Evolutionary conservation across 2,888 invertebrate genomes (phyloP), one percentile per base, ranked within the genome.

Genomic region (Perdita meconis): DNA sequence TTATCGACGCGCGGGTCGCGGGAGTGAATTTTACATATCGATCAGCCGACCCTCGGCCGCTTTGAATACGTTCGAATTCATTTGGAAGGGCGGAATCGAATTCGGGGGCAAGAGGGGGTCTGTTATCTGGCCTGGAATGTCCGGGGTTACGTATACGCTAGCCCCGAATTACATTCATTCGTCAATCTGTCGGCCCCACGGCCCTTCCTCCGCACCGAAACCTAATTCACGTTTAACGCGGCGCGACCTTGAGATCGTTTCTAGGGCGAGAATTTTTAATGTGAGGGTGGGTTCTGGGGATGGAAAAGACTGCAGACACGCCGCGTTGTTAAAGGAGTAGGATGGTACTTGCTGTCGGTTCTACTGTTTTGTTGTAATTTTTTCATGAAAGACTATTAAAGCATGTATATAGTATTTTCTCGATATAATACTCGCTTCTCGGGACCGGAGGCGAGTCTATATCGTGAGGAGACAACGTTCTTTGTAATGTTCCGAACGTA

Each of bases 11-110:
- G 51, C 70, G 81, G 85, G 78, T 82, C 83, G 79, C 77, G 51
- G 65, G 79, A 84, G 86, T 85, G 84, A 86, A 87, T 87, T 84
- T 86, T 81, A 80, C 83, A 80, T 86, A 84, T 84, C 85, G 84
- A 85, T 84, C 84, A 83, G 26, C 16, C 68, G 65, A 69, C 78
- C 71, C 83, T 73, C 69, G 38, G n/a, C 10, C 73, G 73, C 71
- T 82, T 80, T 73, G 84, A 84, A 85, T 85, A 81, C 85, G 70
- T 56, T 74, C 76, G 74, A 65, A 81, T 75, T 78, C 76, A 83
- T 78, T 78, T 72, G 57, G 56, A 36, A 56, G 22, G 36, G 38
- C 47, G 16, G 42, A 66, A 67, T 67, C 67, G 74, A 74, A 61
- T 57, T 12, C 26, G 34, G 34, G 30, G 40, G 16, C 26, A 34